Base-by-base conservation (phyloP, 1,140 invertebrate genomes). In the Chironomus tepperi region DNA sequence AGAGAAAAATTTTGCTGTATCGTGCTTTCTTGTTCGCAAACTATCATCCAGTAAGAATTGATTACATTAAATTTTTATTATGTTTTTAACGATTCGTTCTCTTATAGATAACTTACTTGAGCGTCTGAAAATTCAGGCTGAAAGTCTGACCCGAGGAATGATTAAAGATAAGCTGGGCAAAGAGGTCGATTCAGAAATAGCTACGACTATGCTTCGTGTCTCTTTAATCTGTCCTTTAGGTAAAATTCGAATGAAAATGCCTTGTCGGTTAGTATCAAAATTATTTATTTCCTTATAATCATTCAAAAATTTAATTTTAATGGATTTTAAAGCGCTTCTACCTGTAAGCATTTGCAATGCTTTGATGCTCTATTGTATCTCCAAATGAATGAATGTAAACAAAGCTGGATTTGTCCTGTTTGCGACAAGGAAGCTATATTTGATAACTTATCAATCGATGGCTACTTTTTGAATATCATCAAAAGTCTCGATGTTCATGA, bases 321-420 rank as follows among this genome's bases (percentile, higher is more conserved):
- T n/a, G n/a, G n/a, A n/a, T n/a, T n/a, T n/a, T n/a, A n/a, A n/a
- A 75, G 81, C 34, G 87, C 96, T 0, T 91, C 89, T 12, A 93
- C 92, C 0, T 99, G 98, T 81, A 89, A 89, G 24, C 98, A 99
- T 87, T 85, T 99, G 74, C 97, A 99, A 83, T 99, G 97, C 85
- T 99, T 99, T 81, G 98, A 99, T 85, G 96, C 96, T 0, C 91
- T 89, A 5, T 85, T 97, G 47, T 99, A 93, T 84, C 85, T 99
- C 75, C 93, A 96, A 88, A 99, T 99, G 97, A 99, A 99, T 82
- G 98, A 99, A 83, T 89, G 95, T 47, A 98, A 98, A 81, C 95
- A 97, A 21, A 98, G 95, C 0, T 99, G 98, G 98, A 91, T 92
- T 76, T 99, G 98, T 86, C 97, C 97, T 1, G 96, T 99, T 7